Conservation (phyloP, 2,797 vertebrate species). For the Chloroceryle amazona region DNA sequence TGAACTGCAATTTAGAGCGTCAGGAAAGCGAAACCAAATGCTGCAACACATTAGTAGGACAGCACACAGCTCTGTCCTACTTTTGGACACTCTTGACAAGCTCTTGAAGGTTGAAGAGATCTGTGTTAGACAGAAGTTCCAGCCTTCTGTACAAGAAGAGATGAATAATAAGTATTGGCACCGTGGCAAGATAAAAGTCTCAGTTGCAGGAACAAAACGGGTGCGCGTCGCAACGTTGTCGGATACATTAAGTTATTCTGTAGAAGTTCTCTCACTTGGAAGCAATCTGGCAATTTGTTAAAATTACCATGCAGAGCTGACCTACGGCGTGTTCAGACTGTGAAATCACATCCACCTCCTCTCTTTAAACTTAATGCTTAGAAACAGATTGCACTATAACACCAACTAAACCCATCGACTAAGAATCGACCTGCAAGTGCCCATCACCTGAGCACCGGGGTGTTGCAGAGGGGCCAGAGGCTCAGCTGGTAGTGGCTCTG, state of each 20-base stretch:
- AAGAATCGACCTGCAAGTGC: neutral
- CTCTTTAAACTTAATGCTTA: neutral
- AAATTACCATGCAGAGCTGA: neutral
- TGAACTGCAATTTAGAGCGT: neutral
- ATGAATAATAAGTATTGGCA: slow-evolving; percentile 5
- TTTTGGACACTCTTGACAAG: neutral
- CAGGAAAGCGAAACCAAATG: neutral
- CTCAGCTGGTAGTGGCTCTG: neutral
- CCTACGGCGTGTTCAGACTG: neutral
- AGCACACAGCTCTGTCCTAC: slow-evolving; percentile 3
- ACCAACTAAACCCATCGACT: neutral
- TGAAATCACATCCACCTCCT: neutral
- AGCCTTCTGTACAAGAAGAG: neutral
- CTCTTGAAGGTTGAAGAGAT: slow-evolving; percentile 26
- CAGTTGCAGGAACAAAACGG: neutral
- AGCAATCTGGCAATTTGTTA: slow-evolving; percentile 1
- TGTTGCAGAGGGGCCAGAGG: neutral
- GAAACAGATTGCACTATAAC: neutral
- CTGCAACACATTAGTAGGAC: neutral
- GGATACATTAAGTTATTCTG: neutral
- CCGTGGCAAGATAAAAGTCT: neutral
- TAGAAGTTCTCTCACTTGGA: neutral
- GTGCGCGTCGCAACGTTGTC: neutral
- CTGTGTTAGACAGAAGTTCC: slow-evolving; percentile 35
- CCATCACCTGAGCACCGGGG: accelerated